Base-by-base conservation (phyloP, 2,797 vertebrate genomes). In the Gallirallus australis region DNA sequence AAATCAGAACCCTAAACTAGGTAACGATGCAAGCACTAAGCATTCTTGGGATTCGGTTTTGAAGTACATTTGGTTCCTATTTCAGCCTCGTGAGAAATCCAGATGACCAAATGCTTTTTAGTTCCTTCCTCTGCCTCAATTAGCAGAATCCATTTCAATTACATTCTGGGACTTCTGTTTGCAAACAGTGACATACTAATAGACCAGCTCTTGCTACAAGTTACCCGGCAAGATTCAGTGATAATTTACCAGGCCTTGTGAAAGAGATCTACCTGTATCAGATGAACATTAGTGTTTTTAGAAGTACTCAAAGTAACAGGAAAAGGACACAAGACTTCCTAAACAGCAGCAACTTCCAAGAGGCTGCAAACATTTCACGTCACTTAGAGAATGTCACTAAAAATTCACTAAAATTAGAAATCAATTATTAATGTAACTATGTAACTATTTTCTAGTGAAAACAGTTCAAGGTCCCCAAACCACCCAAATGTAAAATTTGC, bases 91-190 rank as follows among this genome's bases (percentile, higher is more conserved):
- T 30, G 83, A 96, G 86, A 96, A 92, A 95, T 68, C 75, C 78
- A 78, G 61, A 89, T 24, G 86, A 94, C 78, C 78, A 95, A 90
- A 87, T 6, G 79, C 83, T 90, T 95, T 94, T 82, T 61, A 96
- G 90, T 79, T 87, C 86, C 93, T 96, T 95, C 92, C 78, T 97
- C 93, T 80, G 81, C 30, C 68, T 77, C 75, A 90, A 84, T 90
- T 96, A 95, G 66, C 80, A 93, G 75, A 86, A 93, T 40, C 60
- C 45, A 75, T 69, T 93, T 90, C 60, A 47, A 86, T 75, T 89
- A 82, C 70, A 17, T 73, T 86, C 70, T 92, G 64, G 19, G 68
- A 64, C 42, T 86, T 79, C 80, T 93, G 56, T 37, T 68, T 71
- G 79, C 63, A 86, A 91, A 84, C 31, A 68, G 63, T 4, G 33